Percentiles rank a stretch among this genome's conserved stretches.
These are phyloP conservation scores for Endotricha flammealis DNA, from an alignment of 2,888 invertebrate species.

Conservation along the genomic window DNA sequence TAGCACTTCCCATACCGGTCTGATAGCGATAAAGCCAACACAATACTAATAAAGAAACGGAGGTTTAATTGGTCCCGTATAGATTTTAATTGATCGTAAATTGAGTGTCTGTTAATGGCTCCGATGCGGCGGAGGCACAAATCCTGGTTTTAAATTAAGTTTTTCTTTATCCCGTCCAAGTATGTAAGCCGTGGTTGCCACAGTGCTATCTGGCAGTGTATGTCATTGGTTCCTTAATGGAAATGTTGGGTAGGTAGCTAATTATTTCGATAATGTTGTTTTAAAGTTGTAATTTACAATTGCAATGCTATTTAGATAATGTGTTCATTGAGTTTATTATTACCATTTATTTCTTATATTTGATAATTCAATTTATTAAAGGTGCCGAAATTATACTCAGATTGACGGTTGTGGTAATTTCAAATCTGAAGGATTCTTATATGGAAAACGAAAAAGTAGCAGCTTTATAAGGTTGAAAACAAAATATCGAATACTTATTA, in stretches of 20 bases:
- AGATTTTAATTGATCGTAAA: conserved; percentile 25
- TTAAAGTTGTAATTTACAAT: conserved; percentile 2
- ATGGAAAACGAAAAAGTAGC: too few species aligned
- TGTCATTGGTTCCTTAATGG: conserved; percentile 22
- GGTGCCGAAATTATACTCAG: too few species aligned
- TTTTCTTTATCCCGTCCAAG: conserved; percentile 19
- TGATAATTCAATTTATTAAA: too few species aligned
- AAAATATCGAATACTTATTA: too few species aligned
- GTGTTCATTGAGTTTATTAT: neutral
- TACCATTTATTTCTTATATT: too few species aligned
- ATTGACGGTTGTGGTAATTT: too few species aligned
- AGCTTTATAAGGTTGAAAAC: too few species aligned
- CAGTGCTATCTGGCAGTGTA: conserved; percentile 14
- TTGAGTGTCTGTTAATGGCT: conserved; percentile 9
- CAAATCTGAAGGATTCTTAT: too few species aligned
- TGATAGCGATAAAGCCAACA: conserved; percentile 8
- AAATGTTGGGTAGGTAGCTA: conserved; percentile 21
- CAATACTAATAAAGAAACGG: conserved; percentile 19
- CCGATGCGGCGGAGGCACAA: conserved; percentile 14
- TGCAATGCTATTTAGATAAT: neutral
- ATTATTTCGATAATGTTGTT: conserved; percentile 11
- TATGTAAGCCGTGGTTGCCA: conserved; percentile 14
- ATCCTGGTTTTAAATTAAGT: conserved; percentile 22
- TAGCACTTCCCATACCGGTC: conserved; percentile 5
- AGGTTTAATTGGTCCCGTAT: conserved; percentile 24